phyloP scores from a whole-genome alignment of 1,140 invertebrate genomes.

The Globodera rostochiensis region DNA sequence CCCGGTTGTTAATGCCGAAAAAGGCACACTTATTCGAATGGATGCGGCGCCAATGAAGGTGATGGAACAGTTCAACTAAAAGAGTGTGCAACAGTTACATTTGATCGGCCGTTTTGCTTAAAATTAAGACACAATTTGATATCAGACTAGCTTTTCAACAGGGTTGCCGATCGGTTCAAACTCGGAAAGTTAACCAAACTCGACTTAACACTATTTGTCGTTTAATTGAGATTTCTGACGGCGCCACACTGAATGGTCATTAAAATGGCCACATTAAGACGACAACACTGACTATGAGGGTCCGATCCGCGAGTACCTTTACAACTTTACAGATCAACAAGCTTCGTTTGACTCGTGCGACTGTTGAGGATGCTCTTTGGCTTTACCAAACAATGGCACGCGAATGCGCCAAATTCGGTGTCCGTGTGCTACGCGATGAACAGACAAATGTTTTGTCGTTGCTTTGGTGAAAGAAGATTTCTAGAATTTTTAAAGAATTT shows the following conservation, averaged over 20 bases:
- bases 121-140: too few relatives aligned
- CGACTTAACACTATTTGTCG: too few relatives aligned
- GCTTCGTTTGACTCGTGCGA: constrained; percentile 1
- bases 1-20: constrained; percentile 8
- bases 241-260: too few relatives aligned
- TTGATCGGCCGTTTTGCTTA: too few relatives aligned
- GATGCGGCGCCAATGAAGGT: constrained; percentile 16
- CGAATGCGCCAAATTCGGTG: constrained; percentile 24
- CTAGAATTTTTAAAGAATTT: too few relatives aligned
- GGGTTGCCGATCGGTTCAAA: too few relatives aligned
- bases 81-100: too few relatives aligned
- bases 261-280: background rate
- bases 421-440: constrained; percentile 5
- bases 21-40: background rate
- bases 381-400: constrained; percentile 8
- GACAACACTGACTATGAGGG: background rate
- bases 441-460: constrained; percentile 7
- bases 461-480: constrained; percentile 7
- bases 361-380: constrained; percentile 9
- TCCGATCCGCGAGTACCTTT: too few relatives aligned
- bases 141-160: too few relatives aligned
- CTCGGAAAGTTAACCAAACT: too few relatives aligned
- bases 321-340: constrained; percentile 2
- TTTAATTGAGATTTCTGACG: too few relatives aligned
- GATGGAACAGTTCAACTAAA: background rate